phyloP scores from a whole-genome alignment of 2,113 vertebrate species.

The Zootoca vivipara region DNA sequence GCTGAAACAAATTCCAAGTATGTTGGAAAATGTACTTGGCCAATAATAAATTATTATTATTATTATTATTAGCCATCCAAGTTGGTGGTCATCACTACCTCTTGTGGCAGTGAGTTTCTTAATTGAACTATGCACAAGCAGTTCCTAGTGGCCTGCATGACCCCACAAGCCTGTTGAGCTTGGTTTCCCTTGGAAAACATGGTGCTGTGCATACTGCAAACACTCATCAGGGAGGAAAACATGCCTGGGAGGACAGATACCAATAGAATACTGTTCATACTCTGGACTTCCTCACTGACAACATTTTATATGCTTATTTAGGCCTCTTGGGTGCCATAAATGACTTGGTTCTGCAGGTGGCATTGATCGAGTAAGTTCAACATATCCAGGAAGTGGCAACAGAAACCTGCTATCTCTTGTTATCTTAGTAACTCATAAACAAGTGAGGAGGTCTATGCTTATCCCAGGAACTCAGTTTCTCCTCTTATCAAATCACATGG shows the following conservation, averaged over 20 bases:
- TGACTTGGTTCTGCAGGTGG: background rate
- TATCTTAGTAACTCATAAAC: background rate
- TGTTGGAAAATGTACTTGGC: no score
- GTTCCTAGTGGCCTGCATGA: background rate
- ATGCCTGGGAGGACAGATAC: background rate
- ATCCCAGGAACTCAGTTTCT: background rate
- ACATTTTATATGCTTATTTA: background rate
- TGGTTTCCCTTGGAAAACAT: background rate
- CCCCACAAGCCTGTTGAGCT: background rate
- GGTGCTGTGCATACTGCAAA: background rate
- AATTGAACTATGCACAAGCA: background rate
- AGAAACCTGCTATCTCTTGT: background rate
- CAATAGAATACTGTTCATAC: background rate
- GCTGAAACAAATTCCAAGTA: no score
- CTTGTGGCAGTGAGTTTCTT: no score
- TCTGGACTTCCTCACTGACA: background rate
- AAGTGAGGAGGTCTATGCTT: background rate
- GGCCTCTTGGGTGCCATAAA: background rate
- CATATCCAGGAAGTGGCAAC: background rate
- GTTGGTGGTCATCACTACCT: no score
- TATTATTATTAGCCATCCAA: no score
- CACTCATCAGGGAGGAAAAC: background rate
- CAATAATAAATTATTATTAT: no score
- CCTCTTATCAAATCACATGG: background rate
- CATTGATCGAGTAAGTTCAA: background rate